These are phyloP conservation scores for Babyrousa celebensis DNA, from an alignment of 2,797 vertebrate species.

Conservation along the genomic window DNA sequence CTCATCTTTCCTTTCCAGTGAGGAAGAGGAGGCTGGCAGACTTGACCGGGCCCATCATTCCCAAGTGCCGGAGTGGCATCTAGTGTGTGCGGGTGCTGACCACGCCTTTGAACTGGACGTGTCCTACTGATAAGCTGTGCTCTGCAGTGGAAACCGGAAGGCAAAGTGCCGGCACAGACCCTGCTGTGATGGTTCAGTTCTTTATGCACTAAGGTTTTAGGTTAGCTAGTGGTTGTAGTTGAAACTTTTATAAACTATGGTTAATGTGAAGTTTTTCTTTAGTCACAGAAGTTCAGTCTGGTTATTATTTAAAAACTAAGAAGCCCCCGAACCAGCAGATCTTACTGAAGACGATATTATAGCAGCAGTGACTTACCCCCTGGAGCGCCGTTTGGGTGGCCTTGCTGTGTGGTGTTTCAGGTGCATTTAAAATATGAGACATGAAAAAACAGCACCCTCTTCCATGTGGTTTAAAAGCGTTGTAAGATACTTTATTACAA, in stretches of 20 bases:
- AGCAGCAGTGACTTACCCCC: constrained; percentile 79
- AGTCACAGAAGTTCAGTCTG: constrained; percentile 87
- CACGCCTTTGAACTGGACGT: constrained; percentile 83
- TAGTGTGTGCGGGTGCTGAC: constrained; percentile 88
- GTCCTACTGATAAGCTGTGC: constrained; percentile 77
- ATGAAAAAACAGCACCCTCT: constrained; percentile 73
- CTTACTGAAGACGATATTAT: constrained; percentile 74
- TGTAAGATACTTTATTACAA: constrained; percentile 90
- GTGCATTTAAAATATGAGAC: constrained; percentile 62
- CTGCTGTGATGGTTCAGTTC: constrained; percentile 91
- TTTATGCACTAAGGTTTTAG: constrained; percentile 90
- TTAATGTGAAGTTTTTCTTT: constrained; percentile 88
- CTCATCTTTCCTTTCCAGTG: constrained; percentile 92
- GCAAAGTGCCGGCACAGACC: constrained; percentile 87
- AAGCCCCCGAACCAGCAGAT: constrained; percentile 71
- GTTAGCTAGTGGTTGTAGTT: constrained; percentile 89
- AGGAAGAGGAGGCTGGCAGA: constrained; percentile 98
- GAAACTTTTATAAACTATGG: constrained; percentile 88
- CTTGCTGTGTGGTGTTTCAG: constrained; percentile 77
- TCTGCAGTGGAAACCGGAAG: constrained; percentile 85
- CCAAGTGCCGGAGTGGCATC: constrained; percentile 97
- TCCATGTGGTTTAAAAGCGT: constrained; percentile 79
- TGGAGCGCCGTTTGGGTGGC: constrained; percentile 77
- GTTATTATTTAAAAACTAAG: constrained; percentile 79
- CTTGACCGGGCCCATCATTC: constrained; percentile 96